A percentile compares a stretch with the other conserved stretches of the same genome.
These are phyloP conservation scores for Diploptera punctata DNA, from an alignment of 2,888 invertebrate genomes.

Conservation along the genomic window DNA sequence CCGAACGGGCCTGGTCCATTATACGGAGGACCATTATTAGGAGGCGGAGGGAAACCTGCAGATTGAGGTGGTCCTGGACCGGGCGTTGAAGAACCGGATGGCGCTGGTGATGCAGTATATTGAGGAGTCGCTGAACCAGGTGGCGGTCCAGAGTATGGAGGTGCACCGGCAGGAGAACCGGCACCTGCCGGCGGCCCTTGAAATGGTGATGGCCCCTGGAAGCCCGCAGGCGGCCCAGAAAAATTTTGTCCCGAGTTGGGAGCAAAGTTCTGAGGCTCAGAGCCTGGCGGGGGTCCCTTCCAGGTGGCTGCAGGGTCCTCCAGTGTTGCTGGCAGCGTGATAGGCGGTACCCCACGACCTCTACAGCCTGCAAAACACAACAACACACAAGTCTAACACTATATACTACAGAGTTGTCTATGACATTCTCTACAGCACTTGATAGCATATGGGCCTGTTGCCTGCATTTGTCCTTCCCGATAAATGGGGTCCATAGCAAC, in stretches of 20 bases:
- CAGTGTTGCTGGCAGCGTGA: slow-evolving; percentile 74
- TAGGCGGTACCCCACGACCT: slow-evolving; percentile 74
- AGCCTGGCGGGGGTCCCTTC: slow-evolving; percentile 77
- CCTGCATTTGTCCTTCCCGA: too few species aligned
- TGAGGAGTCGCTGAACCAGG: slow-evolving; percentile 80
- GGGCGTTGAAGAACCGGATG: slow-evolving; percentile 82
- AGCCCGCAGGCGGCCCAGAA: slow-evolving; percentile 64
- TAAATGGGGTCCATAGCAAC: too few species aligned
- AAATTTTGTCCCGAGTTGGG: slow-evolving; percentile 64
- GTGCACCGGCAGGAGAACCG: slow-evolving; percentile 76
- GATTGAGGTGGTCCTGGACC: slow-evolving; percentile 69
- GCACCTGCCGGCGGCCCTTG: slow-evolving; percentile 73
- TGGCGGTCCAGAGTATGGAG: slow-evolving; percentile 70
- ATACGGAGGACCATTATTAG: slow-evolving; percentile 64
- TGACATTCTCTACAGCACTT: too few species aligned
- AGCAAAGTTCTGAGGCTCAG: slow-evolving; percentile 66
- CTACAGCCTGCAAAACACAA: slow-evolving; percentile 76
- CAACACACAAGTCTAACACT: too few species aligned
- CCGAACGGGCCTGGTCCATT: slow-evolving; percentile 75
- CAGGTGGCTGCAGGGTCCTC: slow-evolving; percentile 78
- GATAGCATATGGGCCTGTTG: too few species aligned
- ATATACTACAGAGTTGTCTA: too few species aligned
- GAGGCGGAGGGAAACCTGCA: slow-evolving; percentile 58
- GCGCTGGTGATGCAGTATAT: slow-evolving; percentile 87
- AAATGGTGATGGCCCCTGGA: slow-evolving; percentile 64